These are phyloP conservation scores for Pseudonaja textilis DNA, from an alignment of 2,113 vertebrate genomes.

Conservation along the genomic window DNA sequence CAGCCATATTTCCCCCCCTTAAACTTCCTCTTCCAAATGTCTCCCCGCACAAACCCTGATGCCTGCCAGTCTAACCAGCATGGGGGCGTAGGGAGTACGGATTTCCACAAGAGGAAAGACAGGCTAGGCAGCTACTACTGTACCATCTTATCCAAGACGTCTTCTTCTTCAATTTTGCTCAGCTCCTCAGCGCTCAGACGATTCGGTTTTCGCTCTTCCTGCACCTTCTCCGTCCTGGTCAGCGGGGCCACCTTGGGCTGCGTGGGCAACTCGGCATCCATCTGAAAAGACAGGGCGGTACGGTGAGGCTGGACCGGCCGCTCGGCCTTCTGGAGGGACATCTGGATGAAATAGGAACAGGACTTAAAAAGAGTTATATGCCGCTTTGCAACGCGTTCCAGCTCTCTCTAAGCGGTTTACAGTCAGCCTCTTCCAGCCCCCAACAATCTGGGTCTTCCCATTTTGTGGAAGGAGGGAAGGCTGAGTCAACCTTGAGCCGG, in stretches of 20 bases:
- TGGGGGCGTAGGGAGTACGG: neutral
- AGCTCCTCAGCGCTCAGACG: slow-evolving; percentile 80
- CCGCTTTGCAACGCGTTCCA: too few relatives aligned
- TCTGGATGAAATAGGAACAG: too few relatives aligned
- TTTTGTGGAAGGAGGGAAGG: too few relatives aligned
- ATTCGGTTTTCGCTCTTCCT: slow-evolving; percentile 59
- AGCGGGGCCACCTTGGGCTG: slow-evolving; percentile 66
- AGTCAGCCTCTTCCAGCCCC: too few relatives aligned
- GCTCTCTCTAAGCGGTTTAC: too few relatives aligned
- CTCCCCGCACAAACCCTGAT: too few relatives aligned
- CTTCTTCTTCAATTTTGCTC: slow-evolving; percentile 87
- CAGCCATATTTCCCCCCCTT: neutral
- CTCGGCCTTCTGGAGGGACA: too few relatives aligned
- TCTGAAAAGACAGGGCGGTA: slow-evolving; percentile 54
- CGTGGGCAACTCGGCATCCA: slow-evolving; percentile 76
- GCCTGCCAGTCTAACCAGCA: neutral
- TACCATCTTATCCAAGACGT: slow-evolving; percentile 95
- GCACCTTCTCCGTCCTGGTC: slow-evolving; percentile 71
- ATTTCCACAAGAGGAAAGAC: neutral
- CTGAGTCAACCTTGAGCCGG: too few relatives aligned
- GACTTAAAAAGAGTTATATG: too few relatives aligned
- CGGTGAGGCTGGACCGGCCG: rapidly evolving
- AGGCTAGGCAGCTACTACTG: neutral
- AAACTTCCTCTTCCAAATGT: neutral
- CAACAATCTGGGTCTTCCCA: too few relatives aligned